Evolutionary conservation across 2,113 vertebrate species (phyloP).

Genomic region (Coreoperca whiteheadi): DNA sequence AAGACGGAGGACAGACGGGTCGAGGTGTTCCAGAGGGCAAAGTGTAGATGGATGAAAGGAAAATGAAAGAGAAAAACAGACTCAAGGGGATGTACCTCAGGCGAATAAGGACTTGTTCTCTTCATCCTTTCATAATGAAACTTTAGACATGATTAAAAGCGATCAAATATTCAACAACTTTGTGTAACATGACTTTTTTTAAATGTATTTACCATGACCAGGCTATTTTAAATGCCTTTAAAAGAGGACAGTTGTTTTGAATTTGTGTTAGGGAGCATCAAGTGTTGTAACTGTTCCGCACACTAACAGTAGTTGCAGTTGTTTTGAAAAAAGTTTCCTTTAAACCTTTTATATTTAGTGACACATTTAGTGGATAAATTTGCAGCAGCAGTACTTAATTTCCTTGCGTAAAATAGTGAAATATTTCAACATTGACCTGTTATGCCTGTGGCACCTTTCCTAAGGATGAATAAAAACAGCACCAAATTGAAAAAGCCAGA

Average conservation of each 20-base stretch:
- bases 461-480: background rate
- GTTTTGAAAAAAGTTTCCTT: background rate
- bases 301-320: background rate
- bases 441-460: background rate
- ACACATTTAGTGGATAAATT: background rate
- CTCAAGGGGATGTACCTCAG: background rate
- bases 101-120: constrained; percentile 7
- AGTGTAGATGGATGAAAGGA: constrained; percentile 57
- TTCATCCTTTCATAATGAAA: constrained; percentile 6
- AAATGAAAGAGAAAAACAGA: constrained; percentile 51
- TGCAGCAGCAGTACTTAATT: background rate
- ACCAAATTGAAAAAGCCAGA: background rate
- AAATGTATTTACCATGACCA: background rate
- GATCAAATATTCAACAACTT: constrained; percentile 13
- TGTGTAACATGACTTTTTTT: background rate
- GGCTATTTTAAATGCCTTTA: background rate
- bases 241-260: background rate
- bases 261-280: background rate
- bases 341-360: background rate
- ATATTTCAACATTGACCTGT: background rate
- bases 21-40: constrained; percentile 70
- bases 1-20: constrained; percentile 64
- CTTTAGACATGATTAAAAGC: constrained; percentile 14
- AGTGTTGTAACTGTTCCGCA: background rate
- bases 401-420: background rate